These are phyloP conservation scores for Polydrusus pterygomalis DNA, from an alignment of 2,888 invertebrate genomes.

Conservation along the genomic window DNA sequence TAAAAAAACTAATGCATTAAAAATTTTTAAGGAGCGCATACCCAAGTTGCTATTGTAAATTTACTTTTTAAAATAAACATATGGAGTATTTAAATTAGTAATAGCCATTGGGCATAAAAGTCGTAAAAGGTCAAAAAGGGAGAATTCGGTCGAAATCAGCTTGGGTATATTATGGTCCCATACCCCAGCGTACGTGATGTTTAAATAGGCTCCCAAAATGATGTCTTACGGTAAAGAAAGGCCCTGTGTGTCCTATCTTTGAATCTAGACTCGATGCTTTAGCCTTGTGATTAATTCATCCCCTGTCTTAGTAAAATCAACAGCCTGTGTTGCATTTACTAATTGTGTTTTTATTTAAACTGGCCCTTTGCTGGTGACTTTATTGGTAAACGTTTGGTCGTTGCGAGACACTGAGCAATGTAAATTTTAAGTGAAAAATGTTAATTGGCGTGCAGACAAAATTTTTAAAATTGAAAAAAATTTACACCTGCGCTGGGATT, in stretches of 20 bases:
- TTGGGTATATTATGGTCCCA: conserved; percentile 36
- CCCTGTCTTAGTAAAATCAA: conserved; percentile 59
- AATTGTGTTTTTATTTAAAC: conserved; percentile 52
- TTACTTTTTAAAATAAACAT: conserved; percentile 37
- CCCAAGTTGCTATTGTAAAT: conserved; percentile 23
- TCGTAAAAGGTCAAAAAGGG: conserved; percentile 46
- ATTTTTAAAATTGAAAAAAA: no score
- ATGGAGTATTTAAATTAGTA: conserved; percentile 40
- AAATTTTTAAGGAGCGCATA: not conserved
- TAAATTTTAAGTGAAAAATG: no score
- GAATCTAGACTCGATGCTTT: conserved; percentile 65
- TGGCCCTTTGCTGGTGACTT: conserved; percentile 16
- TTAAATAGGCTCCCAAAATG: conserved; percentile 45
- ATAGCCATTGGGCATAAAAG: conserved; percentile 35
- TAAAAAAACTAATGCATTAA: no score
- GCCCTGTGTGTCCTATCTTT: conserved; percentile 67
- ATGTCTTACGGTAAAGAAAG: conserved; percentile 47
- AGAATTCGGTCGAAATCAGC: conserved; percentile 41
- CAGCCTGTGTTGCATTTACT: conserved; percentile 49
- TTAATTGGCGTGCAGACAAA: no score
- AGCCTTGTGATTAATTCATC: conserved; percentile 67
- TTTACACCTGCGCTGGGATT: no score
- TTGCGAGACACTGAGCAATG: no score
- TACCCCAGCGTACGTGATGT: conserved; percentile 47
- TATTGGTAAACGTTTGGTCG: not conserved